phyloP scores from a whole-genome alignment of 2,797 vertebrate genomes.

The Varecia variegata region DNA sequence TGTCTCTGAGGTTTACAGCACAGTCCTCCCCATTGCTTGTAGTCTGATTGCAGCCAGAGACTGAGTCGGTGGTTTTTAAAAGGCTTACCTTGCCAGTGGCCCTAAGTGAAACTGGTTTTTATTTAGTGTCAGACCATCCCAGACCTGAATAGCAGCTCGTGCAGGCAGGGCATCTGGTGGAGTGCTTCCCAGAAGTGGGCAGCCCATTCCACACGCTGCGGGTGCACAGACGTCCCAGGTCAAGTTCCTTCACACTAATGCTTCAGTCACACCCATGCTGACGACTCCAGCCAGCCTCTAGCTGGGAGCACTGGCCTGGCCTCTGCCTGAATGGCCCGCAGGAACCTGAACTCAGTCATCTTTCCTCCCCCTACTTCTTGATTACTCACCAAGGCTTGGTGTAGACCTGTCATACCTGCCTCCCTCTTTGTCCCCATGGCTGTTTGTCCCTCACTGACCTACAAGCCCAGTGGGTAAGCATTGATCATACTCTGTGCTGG shows the following conservation, averaged over 20 bases:
- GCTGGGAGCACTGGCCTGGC: not conserved
- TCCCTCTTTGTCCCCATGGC: not conserved
- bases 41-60: not conserved
- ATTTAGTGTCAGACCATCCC: not conserved
- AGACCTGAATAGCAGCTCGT: not conserved
- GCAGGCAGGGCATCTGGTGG: not conserved
- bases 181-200: not conserved
- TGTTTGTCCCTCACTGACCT: not conserved
- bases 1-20: rapidly evolving
- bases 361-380: not conserved
- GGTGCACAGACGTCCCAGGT: rapidly evolving
- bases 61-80: not conserved
- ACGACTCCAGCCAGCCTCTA: not conserved
- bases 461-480: not conserved
- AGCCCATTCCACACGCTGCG: not conserved
- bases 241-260: not conserved
- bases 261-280: not conserved
- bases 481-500: not conserved
- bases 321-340: too few species aligned
- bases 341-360: not conserved
- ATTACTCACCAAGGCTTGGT: not conserved
- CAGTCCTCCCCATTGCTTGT: not conserved
- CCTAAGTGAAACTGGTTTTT: not conserved
- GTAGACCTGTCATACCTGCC: not conserved
- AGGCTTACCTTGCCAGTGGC: not conserved